Conservation (phyloP, 2,797 vertebrate genomes). For the Poeciliopsis infans region DNA sequence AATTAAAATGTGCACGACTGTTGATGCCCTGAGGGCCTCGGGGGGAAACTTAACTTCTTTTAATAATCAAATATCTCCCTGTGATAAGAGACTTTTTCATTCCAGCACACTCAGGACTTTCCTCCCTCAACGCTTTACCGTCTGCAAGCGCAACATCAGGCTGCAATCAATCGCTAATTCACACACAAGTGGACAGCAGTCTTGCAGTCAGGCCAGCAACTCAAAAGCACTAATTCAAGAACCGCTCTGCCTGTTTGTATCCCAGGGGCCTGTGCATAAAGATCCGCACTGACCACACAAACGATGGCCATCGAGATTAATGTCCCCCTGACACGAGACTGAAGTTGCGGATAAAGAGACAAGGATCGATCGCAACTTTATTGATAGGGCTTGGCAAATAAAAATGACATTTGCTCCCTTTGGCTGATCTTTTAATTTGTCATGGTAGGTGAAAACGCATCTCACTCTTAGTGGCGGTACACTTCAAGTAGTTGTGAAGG, state of each 20-base stretch:
- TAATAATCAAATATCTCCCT: conserved; percentile 55
- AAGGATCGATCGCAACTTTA: conserved; percentile 77
- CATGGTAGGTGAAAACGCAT: conserved; percentile 70
- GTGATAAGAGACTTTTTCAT: conserved; percentile 35
- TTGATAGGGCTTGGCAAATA: conserved; percentile 77
- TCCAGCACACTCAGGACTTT: conserved; percentile 59
- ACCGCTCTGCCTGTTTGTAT: conserved; percentile 74
- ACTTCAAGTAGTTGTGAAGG: conserved; percentile 53
- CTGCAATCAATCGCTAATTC: conserved; percentile 80
- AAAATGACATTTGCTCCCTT: conserved; percentile 82
- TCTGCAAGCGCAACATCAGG: conserved; percentile 66
- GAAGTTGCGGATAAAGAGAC: conserved; percentile 71
- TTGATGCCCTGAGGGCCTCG: conserved; percentile 21
- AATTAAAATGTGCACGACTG: conserved; percentile 39
- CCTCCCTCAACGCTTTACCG: conserved; percentile 57
- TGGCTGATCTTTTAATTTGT: conserved; percentile 78
- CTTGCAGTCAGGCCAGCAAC: conserved; percentile 66
- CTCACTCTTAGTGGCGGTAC: conserved; percentile 51
- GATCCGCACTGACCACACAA: conserved; percentile 77
- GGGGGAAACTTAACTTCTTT: conserved; percentile 31
- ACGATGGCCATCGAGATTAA: conserved; percentile 75
- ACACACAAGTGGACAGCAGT: conserved; percentile 75
- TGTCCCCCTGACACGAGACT: conserved; percentile 58
- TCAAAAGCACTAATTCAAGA: conserved; percentile 83
- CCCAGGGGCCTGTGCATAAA: conserved; percentile 75